Percentiles rank a stretch among this genome's conserved stretches.
Conservation (phyloP, 2,888 invertebrate species). For the Rhagonycha fulva region DNA sequence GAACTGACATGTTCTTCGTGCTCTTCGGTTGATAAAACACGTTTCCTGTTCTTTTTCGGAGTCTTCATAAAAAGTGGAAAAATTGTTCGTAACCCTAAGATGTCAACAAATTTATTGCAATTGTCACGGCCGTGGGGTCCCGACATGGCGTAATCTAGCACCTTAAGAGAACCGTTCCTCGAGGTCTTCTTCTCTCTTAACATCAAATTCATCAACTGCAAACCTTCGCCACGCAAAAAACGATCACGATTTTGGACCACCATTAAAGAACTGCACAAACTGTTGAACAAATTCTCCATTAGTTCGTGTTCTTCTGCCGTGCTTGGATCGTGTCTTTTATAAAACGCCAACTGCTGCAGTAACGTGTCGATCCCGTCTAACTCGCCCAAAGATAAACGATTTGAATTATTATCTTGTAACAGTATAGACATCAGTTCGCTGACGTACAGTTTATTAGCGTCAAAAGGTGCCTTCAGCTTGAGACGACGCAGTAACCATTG, state of each 20-base stretch:
- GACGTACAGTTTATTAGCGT: conserved; percentile 92
- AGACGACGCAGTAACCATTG: conserved; percentile 91
- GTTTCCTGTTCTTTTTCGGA: conserved; percentile 81
- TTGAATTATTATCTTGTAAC: conserved; percentile 86
- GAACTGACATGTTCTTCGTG: conserved; percentile 95
- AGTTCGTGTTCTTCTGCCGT: conserved; percentile 94
- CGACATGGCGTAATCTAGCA: conserved; percentile 95
- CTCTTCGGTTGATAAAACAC: conserved; percentile 81
- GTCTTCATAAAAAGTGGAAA: conserved; percentile 99
- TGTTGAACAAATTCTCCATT: conserved; percentile 98
- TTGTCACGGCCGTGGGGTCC: conserved; percentile 93
- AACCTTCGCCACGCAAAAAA: conserved; percentile 94
- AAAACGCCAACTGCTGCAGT: conserved; percentile 91
- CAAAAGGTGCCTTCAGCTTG: conserved; percentile 86
- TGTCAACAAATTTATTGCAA: conserved; percentile 97
- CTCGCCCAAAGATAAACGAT: conserved; percentile 82
- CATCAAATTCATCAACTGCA: conserved; percentile 99
- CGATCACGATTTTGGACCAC: conserved; percentile 84
- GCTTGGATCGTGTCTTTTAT: conserved; percentile 91
- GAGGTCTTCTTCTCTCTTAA: conserved; percentile 96
- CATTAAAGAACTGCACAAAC: conserved; percentile 92
- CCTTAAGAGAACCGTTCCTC: conserved; percentile 94
- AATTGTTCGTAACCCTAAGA: conserved; percentile 91
- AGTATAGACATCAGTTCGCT: conserved; percentile 96
- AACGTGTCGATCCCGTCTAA: conserved; percentile 95